These are phyloP conservation scores for Phanerotoma sp. DNA, from an alignment of 2,888 invertebrate genomes.

Conservation along the genomic window DNA sequence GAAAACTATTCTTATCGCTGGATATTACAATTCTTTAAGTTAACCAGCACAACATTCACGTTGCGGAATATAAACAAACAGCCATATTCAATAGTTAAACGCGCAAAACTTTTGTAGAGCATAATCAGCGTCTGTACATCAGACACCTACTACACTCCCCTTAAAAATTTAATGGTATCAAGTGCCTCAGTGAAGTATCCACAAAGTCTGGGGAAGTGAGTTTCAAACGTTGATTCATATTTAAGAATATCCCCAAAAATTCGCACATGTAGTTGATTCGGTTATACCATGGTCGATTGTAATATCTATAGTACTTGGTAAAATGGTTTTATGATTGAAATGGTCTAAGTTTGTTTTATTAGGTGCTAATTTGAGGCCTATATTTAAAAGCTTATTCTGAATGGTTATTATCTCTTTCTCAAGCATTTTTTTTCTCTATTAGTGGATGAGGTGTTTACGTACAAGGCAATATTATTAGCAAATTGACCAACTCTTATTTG, in stretches of 20 bases:
- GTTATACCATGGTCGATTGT: neutral
- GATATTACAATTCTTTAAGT: no score
- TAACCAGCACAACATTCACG: no score
- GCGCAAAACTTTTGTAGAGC: slow-evolving; percentile 11
- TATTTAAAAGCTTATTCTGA: neutral
- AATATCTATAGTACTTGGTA: neutral
- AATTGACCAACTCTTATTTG: slow-evolving; percentile 10
- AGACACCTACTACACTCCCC: slow-evolving; percentile 24
- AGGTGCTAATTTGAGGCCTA: slow-evolving; percentile 14
- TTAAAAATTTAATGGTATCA: slow-evolving; percentile 20
- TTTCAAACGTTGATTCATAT: slow-evolving; percentile 9
- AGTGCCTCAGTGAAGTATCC: slow-evolving; percentile 2
- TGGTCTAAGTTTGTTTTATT: slow-evolving; percentile 9
- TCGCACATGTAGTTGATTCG: neutral
- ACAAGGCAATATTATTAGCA: slow-evolving; percentile 26
- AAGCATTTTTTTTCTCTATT: neutral
- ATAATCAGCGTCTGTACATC: slow-evolving; percentile 7
- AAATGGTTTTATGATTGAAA: slow-evolving; percentile 15
- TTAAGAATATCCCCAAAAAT: slow-evolving; percentile 10
- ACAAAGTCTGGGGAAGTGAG: neutral
- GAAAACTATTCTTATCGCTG: no score
- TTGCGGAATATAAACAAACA: slow-evolving; percentile 3
- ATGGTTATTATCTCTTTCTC: neutral
- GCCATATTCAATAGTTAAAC: slow-evolving; percentile 18
- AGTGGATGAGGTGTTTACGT: neutral